Percentiles rank a stretch among this genome's conserved stretches.
Conservation (phyloP, 2,888 invertebrate species). For the Netelia inedita region DNA sequence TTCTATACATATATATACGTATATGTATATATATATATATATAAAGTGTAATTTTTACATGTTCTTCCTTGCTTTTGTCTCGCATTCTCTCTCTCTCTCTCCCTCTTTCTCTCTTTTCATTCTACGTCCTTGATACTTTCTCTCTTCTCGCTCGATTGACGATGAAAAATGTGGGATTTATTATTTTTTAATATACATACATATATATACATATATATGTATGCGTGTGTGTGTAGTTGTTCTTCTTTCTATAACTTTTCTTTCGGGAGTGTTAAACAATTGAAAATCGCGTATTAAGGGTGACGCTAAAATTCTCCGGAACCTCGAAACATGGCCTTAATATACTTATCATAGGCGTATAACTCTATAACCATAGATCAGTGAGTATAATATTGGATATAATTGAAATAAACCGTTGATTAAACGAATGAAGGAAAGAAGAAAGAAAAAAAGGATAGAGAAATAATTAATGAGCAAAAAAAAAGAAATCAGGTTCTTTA, state of each 20-base stretch:
- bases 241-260: slow-evolving; percentile 11
- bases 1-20: slow-evolving; percentile 3
- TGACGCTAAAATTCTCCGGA: slow-evolving; percentile 74
- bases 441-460: slow-evolving; percentile 15
- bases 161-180: background rate
- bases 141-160: slow-evolving; percentile 36
- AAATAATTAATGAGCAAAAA: slow-evolving; percentile 16
- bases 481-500: slow-evolving; percentile 23
- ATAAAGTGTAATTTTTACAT: slow-evolving; percentile 4
- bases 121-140: slow-evolving; percentile 15
- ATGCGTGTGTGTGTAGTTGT: background rate
- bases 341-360: slow-evolving; percentile 80
- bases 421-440: slow-evolving; percentile 9
- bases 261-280: slow-evolving; percentile 70
- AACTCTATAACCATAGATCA: slow-evolving; percentile 65
- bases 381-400: slow-evolving; percentile 71
- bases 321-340: slow-evolving; percentile 81
- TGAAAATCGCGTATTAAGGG: slow-evolving; percentile 74
- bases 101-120: slow-evolving; percentile 25
- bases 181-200: slow-evolving; percentile 27
- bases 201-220: too few relatives aligned
- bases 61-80: slow-evolving; percentile 26
- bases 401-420: slow-evolving; percentile 61
- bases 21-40: slow-evolving; percentile 16
- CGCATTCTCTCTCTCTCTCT: slow-evolving; percentile 38